Base-by-base conservation (phyloP, 2,888 invertebrate genomes). In the Cheilosia vernalis region DNA sequence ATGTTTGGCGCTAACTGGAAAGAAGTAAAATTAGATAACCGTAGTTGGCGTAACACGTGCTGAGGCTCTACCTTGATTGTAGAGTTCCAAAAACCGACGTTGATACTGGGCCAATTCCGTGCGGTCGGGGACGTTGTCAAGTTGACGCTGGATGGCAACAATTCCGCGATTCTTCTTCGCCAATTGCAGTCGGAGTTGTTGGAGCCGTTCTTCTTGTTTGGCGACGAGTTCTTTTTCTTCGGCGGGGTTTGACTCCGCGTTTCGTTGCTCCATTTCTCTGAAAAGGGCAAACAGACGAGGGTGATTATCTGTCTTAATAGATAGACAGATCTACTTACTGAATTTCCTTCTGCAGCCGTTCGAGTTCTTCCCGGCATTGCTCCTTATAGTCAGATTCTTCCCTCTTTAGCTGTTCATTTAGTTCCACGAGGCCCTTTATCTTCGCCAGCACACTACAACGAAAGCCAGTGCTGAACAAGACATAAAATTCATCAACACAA, bases 61-160 rank as follows among this genome's bases (percentile, higher is more conserved):
- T 37, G 9, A 3, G 17, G 9, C 9, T 17, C 7, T 90, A 96
- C 96, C 96, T 95, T 97, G 98, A 93, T 98, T 98, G 90, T 98
- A 98, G 9, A 99, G 94, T 93, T 99, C 99, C 89, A 99, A 94
- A 92, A 99, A 99, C 88, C 99, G 93, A 89, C 97, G 94, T 91
- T 99, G 98, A 91, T 99, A 99, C 90, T 99, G 99, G 67, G 97
- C 94, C 69, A 99, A 93, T 91, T 99, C 99, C 0, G 97, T 97
- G 80, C 98, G 94, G 40, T 97, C 96, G 0, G 99, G 99, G 73
- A 98, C 95, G 89, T 98, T 97, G 90, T 99, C 99, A 73, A 99
- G 93, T 89, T 97, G 96, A 30, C 97, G 93, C 77, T 97, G 96
- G 88, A 98, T 94, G 13, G 95, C 94, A 17, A 97, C 95, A 74